Base-by-base conservation (phyloP, 2,888 invertebrate genomes). In the Ypsolopha scabrella region DNA sequence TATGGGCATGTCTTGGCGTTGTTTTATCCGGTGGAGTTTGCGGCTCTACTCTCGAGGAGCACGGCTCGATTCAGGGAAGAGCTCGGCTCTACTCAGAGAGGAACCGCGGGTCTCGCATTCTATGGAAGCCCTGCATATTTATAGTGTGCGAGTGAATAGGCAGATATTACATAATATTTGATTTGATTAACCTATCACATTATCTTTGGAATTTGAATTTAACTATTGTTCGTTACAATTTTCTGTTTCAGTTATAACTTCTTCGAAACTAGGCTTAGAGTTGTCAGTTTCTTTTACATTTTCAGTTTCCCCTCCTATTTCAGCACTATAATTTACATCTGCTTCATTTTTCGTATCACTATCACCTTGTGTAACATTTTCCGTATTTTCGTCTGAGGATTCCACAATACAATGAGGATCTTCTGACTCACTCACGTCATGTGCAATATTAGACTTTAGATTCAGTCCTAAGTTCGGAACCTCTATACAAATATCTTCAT, bases 161-260 rank as follows among this genome's bases (percentile, higher is more conserved):
- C n/a, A 76, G 77, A 79, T 77, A 80, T 78, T 77, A 24, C 24
- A 24, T 24, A 77, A 75, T 71, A 76, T 24, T 70, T 70, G n/a
- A n/a, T n/a, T n/a, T n/a, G 75, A 72, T 64, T 70, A 67, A 75
- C 74, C 74, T 77, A 81, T 80, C 75, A 80, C 79, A 79, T 72
- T 78, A 76, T 82, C 82, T 82, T 85, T 85, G 83, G 82, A 79
- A 79, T 75, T 47, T 14, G 48, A 45, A 11, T 46, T 48, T 24
- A 49, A 33, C 41, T 49, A 48, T n/a, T 11, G 36, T 53, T 63
- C 60, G 54, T 63, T 62, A 52, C 57, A 55, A 53, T 52, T 48
- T 41, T 56, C 60, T 44, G 62, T 59, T 58, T 65, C 63, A 57
- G 58, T 56, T 50, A 34, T 57, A 55, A 46, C n/a, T 34, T 46